Conservation (phyloP, 2,113 vertebrate genomes). For the Gadus chalcogrammus region DNA sequence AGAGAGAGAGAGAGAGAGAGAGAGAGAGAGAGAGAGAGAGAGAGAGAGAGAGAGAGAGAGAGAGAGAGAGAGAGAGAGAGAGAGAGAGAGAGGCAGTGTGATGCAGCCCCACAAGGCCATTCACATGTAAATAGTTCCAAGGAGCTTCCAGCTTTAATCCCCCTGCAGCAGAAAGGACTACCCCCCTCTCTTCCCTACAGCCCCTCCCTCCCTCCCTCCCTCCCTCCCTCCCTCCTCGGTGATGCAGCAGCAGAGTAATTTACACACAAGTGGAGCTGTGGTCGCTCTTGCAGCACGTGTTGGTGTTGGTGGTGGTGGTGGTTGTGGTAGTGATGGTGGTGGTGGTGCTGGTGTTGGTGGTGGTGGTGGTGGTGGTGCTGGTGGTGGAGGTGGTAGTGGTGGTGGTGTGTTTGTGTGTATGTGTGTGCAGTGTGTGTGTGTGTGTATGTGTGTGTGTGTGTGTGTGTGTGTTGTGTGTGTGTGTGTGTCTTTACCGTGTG, state of each 20-base stretch:
- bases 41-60: constrained; percentile 3
- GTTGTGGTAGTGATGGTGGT: too few relatives aligned
- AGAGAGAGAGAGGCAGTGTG: constrained; percentile 6
- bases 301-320: too few relatives aligned
- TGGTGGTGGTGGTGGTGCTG: too few relatives aligned
- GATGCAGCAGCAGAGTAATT: constrained; percentile 34
- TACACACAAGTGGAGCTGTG: constrained; percentile 37
- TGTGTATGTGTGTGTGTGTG: too few relatives aligned
- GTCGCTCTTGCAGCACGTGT: constrained; percentile 4
- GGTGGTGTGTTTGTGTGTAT: neutral
- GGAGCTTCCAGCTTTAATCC: constrained; percentile 72
- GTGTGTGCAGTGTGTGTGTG: too few relatives aligned
- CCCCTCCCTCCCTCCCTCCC: neutral
- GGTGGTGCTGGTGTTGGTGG: too few relatives aligned
- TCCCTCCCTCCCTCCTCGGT: neutral
- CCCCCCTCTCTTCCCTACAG: neutral
- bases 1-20: constrained; percentile 18
- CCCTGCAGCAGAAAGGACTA: constrained; percentile 45
- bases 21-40: neutral
- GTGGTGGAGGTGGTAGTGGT: too few relatives aligned
- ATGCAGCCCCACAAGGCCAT: constrained; percentile 63
- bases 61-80: constrained; percentile 17
- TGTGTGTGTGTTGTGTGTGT: too few relatives aligned
- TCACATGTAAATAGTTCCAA: constrained; percentile 75
- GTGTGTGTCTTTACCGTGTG: too few relatives aligned